These are phyloP conservation scores for Apostichopus leukothele DNA, from an alignment of 53 echinoderm and acorn worm genomes.

Conservation along the genomic window DNA sequence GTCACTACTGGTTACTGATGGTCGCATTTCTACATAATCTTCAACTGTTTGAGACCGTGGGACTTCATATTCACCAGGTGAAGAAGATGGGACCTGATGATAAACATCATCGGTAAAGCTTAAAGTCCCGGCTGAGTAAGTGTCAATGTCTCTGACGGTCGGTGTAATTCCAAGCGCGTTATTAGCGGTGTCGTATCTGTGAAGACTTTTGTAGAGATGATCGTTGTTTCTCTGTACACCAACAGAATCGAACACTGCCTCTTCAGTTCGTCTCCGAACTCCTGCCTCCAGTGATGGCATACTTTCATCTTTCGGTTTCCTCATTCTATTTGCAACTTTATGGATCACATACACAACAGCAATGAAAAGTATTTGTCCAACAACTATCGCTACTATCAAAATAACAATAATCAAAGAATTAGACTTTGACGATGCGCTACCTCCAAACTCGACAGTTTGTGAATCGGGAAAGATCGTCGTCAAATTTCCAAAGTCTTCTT, in stretches of 20 bases:
- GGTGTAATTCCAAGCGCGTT: background rate
- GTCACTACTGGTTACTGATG: background rate
- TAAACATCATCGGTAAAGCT: background rate
- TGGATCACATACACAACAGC: slow-evolving; percentile 15
- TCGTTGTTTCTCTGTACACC: too few species aligned
- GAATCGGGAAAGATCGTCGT: background rate
- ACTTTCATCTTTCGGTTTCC: background rate
- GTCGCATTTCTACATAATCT: slow-evolving; percentile 18
- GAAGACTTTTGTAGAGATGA: slow-evolving; percentile 32
- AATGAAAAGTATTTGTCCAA: slow-evolving; percentile 22
- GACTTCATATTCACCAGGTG: background rate
- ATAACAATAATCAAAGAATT: background rate
- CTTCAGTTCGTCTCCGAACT: background rate
- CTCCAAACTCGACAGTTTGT: background rate
- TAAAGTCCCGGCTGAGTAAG: background rate
- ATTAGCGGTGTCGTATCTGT: slow-evolving; percentile 22
- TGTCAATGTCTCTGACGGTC: background rate
- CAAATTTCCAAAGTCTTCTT: background rate
- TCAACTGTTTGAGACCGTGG: background rate
- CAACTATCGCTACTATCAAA: slow-evolving; percentile 11
- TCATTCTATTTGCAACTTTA: slow-evolving; percentile 35
- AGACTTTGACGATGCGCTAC: background rate
- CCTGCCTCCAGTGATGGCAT: slow-evolving; percentile 5
- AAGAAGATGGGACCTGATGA: background rate
- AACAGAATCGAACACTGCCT: background rate